Evolutionary conservation across 2,113 vertebrate genomes (phyloP), one percentile per base, ranked within the genome.

Genomic region (Heptranchias perlo): DNA sequence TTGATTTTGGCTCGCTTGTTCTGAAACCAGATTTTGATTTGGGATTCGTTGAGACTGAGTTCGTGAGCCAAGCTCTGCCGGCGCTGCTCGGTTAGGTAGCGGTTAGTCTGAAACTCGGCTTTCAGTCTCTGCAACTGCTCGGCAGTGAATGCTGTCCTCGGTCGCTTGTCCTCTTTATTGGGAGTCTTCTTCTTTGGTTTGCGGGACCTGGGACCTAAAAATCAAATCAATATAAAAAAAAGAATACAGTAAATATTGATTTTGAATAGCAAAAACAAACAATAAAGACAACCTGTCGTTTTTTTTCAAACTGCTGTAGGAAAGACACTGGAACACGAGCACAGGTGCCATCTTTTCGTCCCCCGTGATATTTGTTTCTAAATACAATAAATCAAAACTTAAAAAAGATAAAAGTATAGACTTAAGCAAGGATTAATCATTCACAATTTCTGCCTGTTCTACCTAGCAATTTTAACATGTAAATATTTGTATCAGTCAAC

Each of bases 101-200:
- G 98, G 97, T 99, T 99, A 64, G 98, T 98, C 97, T 99, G 98
- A 96, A 99, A 99, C 98, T 99, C 99, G 0, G 98, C 97, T 97
- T 99, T 99, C 95, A 99, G 98, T 97, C 98, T 97, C 97, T 99
- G 98, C 96, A 99, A 98, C 97, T 99, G 99, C 89, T 99, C 99
- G 0, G 98, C 98, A 0, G 98, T 99, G 98, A 99, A 99, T 97
- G 99, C 99, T 44, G 99, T 99, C 96, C 99, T 98, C 1, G 99
- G 99, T 97, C 99, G 97, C 97, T 99, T 99, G 98, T 99, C 98
- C 97, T 99, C 99, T 97, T 99, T 99, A 97, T 98, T 99, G 96
- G 98, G 97, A 96, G 97, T 97, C 97, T 99, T 99, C 98, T 99
- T 99, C 99, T 99, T 99, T 99, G 99, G 99, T 98, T 99, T 99